These are phyloP conservation scores for Gila orcuttii DNA, from an alignment of 2,113 vertebrate species.

Conservation along the genomic window DNA sequence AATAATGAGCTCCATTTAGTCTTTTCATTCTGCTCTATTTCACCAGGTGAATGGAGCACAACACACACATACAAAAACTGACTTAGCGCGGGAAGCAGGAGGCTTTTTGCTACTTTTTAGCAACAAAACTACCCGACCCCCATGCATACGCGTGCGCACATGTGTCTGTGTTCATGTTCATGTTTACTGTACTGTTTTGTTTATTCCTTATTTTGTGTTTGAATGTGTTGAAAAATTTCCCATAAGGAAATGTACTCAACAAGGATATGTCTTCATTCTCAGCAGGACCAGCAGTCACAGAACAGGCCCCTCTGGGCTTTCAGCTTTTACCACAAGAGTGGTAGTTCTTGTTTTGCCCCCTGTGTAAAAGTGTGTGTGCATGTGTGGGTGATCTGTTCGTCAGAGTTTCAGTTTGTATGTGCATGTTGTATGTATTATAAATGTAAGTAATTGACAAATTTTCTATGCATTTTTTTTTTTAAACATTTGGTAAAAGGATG, in stretches of 20 bases:
- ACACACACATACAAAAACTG: conserved; percentile 49
- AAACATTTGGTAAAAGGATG: no score
- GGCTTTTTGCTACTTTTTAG: background rate
- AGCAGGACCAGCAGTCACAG: background rate
- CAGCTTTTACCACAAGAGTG: conserved; percentile 26
- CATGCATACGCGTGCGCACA: background rate
- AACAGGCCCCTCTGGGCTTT: conserved; percentile 11
- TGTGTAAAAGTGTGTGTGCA: conserved; percentile 27
- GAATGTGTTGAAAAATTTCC: background rate
- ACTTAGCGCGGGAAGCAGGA: conserved; percentile 27
- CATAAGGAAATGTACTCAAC: background rate
- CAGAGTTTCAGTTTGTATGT: background rate
- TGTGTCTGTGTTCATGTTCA: background rate
- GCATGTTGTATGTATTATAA: background rate
- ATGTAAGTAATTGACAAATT: no score
- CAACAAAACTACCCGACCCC: background rate
- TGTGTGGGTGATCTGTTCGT: background rate
- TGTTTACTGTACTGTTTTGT: background rate
- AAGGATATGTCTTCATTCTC: background rate
- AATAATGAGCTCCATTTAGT: conserved; percentile 70
- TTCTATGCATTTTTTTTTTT: no score
- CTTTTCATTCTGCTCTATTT: conserved; percentile 82
- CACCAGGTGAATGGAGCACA: conserved; percentile 75
- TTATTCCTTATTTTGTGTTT: background rate
- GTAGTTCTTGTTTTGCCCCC: conserved; percentile 44